phyloP scores from a whole-genome alignment of 2,888 invertebrate genomes.

The Megamerina dolium region DNA sequence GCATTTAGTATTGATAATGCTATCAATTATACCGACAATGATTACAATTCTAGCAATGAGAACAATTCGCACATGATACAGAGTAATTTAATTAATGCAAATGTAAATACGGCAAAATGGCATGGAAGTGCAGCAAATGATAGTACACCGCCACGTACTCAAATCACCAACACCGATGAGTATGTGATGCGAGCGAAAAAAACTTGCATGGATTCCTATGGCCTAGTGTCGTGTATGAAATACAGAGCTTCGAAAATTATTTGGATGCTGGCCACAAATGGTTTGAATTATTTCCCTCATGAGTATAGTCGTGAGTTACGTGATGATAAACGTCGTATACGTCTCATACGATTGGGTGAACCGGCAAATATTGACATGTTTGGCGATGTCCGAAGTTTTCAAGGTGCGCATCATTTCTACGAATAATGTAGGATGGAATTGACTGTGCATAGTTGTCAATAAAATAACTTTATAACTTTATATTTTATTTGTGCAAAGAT shows the following conservation, averaged over 20 bases:
- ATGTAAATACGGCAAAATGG: no score
- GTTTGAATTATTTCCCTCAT: slow-evolving; percentile 40
- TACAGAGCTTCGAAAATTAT: slow-evolving; percentile 41
- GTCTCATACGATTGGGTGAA: slow-evolving; percentile 40
- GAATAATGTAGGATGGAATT: neutral
- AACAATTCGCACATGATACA: no score
- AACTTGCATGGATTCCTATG: slow-evolving; percentile 38
- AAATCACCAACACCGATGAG: slow-evolving; percentile 33
- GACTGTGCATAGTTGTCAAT: neutral
- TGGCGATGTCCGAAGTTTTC: slow-evolving; percentile 35
- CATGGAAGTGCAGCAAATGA: no score
- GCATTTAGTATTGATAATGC: no score
- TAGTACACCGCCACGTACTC: slow-evolving; percentile 6
- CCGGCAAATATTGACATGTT: slow-evolving; percentile 39
- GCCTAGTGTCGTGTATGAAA: slow-evolving; percentile 42
- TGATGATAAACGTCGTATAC: slow-evolving; percentile 28
- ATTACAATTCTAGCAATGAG: no score
- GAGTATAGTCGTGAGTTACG: slow-evolving; percentile 36
- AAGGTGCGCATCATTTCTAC: slow-evolving; percentile 31
- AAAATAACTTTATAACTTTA: no score
- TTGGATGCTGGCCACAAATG: slow-evolving; percentile 43
- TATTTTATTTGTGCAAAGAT: no score
- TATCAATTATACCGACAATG: no score
- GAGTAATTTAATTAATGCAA: no score
- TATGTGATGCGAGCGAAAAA: slow-evolving; percentile 40